Evolutionary conservation across 2,888 invertebrate species (phyloP).

Genomic region (Pecten maximus): DNA sequence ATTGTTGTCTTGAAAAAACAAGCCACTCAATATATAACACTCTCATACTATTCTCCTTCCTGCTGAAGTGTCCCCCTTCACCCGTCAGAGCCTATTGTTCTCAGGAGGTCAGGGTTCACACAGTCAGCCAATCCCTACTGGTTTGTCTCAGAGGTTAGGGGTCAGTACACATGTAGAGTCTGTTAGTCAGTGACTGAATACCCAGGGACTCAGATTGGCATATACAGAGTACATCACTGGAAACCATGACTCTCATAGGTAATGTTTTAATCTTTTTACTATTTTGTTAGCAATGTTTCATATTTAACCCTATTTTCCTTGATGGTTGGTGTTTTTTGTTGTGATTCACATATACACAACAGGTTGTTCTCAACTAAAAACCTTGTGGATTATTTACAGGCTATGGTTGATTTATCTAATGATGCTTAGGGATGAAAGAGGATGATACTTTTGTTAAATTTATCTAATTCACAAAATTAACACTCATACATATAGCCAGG

Average conservation of each 20-base stretch:
- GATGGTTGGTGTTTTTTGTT: background rate
- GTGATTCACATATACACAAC: background rate
- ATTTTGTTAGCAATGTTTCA: background rate
- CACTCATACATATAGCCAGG: no score
- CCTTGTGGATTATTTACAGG: background rate
- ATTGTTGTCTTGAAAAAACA: conserved; percentile 35
- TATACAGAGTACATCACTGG: background rate
- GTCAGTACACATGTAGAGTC: background rate
- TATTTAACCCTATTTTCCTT: background rate
- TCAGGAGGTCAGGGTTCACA: background rate
- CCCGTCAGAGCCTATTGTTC: conserved; percentile 7
- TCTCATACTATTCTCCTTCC: conserved; percentile 11
- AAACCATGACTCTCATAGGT: background rate
- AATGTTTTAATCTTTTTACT: background rate
- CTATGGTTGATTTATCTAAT: no score
- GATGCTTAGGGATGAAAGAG: no score
- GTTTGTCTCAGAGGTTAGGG: background rate
- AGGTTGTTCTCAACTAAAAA: background rate
- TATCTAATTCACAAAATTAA: no score
- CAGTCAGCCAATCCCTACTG: background rate
- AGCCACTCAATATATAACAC: background rate
- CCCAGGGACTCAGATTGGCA: background rate
- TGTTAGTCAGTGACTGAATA: background rate
- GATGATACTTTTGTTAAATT: no score
- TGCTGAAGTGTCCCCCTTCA: conserved; percentile 4